phyloP scores from a whole-genome alignment of 1,140 invertebrate genomes.

The Portunus trituberculatus region DNA sequence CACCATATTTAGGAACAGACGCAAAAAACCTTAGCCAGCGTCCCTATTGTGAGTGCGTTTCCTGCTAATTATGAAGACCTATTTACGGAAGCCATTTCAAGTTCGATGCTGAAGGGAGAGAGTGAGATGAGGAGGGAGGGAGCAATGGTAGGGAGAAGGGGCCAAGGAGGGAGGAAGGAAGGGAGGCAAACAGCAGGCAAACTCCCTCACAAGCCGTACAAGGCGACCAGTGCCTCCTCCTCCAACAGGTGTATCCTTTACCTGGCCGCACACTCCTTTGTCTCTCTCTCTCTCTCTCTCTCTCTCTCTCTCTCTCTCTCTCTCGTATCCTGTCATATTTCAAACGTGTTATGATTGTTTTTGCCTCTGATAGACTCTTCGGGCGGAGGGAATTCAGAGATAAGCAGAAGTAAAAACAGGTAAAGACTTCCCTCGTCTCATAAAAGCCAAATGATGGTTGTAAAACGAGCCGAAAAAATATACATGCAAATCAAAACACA shows the following conservation, averaged over 20 bases:
- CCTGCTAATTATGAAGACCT: neutral
- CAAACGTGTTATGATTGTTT: too few relatives aligned
- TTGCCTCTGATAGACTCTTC: too few relatives aligned
- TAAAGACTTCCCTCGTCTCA: too few relatives aligned
- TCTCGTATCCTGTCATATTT: neutral
- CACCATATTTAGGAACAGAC: neutral
- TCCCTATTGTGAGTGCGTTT: neutral
- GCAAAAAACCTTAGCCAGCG: neutral
- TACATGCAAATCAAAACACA: too few relatives aligned
- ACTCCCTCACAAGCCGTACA: neutral
- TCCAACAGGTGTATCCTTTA: too few relatives aligned
- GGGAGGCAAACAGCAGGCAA: neutral
- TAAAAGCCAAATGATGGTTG: too few relatives aligned
- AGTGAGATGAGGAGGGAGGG: neutral
- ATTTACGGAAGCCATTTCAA: conserved; percentile 7
- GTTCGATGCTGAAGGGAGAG: neutral
- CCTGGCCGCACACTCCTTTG: too few relatives aligned
- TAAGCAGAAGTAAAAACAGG: too few relatives aligned
- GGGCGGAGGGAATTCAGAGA: too few relatives aligned
- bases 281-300: conserved; percentile 10
- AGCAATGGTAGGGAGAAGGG: neutral
- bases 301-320: conserved; percentile 20
- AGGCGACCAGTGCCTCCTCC: neutral
- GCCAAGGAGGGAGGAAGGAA: neutral
- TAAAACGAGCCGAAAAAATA: too few relatives aligned